Percentiles rank a stretch among this genome's conserved stretches.
These are phyloP conservation scores for Palythoa heliodiscus DNA, from an alignment of 92 coral and sea anemone species.

Conservation along the genomic window DNA sequence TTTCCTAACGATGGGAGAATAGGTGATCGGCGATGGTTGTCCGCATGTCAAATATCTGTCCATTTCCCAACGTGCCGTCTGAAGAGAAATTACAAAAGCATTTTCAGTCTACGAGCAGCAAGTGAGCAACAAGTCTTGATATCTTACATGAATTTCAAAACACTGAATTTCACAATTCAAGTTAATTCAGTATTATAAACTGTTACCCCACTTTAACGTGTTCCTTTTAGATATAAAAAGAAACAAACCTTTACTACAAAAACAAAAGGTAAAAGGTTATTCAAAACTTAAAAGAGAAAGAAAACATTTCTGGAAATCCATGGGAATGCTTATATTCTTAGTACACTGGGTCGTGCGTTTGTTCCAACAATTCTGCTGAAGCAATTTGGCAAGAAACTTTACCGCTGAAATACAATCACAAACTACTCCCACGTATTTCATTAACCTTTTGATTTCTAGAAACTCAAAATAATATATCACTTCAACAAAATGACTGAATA, in stretches of 20 bases:
- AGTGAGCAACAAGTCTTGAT: conserved; percentile 22
- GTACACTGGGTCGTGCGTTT: neutral
- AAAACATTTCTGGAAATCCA: neutral
- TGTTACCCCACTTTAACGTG: neutral
- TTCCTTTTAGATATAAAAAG: neutral
- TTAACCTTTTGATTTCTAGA: conserved; percentile 21
- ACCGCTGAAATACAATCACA: neutral
- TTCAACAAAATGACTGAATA: conserved; percentile 22
- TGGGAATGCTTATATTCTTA: conserved; percentile 20
- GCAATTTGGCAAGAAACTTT: neutral
- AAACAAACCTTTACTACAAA: neutral
- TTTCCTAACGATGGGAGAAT: conserved; percentile 81
- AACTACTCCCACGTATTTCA: neutral
- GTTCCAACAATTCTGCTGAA: neutral
- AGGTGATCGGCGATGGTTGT: conserved; percentile 82
- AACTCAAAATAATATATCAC: conserved; percentile 30
- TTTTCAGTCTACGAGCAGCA: conserved; percentile 18
- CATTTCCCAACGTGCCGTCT: conserved; percentile 94
- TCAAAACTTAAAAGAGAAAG: neutral
- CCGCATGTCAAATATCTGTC: conserved; percentile 84
- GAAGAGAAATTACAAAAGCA: conserved; percentile 29
- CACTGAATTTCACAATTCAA: conserved; percentile 6
- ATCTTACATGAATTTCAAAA: neutral
- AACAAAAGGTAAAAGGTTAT: neutral
- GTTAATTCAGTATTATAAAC: neutral